Conservation (phyloP, 2,888 invertebrate species). For the Amblyteles armatorius region DNA sequence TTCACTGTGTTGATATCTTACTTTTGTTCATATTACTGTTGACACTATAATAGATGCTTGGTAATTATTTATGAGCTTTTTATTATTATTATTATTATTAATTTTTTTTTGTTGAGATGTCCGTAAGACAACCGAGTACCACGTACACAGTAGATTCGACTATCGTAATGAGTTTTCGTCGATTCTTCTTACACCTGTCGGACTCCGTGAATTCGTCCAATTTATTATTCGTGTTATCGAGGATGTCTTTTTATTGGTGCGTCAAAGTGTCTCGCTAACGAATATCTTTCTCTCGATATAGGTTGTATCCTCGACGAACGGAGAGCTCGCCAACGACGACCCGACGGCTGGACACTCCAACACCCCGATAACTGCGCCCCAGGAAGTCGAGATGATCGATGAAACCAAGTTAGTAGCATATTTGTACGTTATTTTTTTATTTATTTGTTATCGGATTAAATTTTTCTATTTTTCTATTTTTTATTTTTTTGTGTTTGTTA, state of each 20-base stretch:
- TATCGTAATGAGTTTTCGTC: conserved; percentile 31
- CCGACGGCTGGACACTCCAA: conserved; percentile 98
- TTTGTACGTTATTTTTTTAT: conserved; percentile 54
- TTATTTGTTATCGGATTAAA: conserved; percentile 11
- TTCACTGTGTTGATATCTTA: conserved; percentile 4
- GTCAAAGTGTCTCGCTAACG: conserved; percentile 46
- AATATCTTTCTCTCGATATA: conserved; percentile 82
- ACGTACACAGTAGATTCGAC: conserved; percentile 27
- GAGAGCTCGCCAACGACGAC: conserved; percentile 97
- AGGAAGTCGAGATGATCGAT: conserved; percentile 97
- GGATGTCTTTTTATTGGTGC: conserved; percentile 19
- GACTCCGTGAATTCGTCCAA: conserved; percentile 28
- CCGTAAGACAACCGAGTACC: conserved; percentile 15
- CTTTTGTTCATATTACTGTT: neutral
- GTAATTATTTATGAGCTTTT: conserved; percentile 35
- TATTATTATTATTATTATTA: neutral
- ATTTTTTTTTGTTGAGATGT: neutral
- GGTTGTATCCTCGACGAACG: conserved; percentile 99
- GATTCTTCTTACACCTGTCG: conserved; percentile 6
- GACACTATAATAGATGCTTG: conserved; percentile 27
- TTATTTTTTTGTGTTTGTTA: neutral
- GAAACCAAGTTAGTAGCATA: conserved; percentile 96
- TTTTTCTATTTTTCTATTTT: neutral
- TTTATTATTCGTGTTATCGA: conserved; percentile 24
- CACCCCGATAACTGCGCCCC: conserved; percentile 97